Evolutionary conservation across 2,113 vertebrate species (phyloP).

Genomic region (Anolis carolinensis): DNA sequence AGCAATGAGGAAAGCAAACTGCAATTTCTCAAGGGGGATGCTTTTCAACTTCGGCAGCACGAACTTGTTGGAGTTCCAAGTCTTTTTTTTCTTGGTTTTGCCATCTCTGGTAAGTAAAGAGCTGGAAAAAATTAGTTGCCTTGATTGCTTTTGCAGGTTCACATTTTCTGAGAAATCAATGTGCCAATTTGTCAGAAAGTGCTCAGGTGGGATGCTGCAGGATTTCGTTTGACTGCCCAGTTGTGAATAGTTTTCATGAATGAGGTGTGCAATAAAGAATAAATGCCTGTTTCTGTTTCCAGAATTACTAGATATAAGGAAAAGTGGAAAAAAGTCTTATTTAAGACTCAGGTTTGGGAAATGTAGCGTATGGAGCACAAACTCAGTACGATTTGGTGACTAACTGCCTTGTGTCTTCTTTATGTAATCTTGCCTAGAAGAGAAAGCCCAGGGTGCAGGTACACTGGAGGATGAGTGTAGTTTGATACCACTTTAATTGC

Average conservation of each 20-base stretch:
- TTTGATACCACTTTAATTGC: too few relatives aligned
- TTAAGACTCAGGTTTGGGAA: neutral
- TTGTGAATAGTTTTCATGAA: neutral
- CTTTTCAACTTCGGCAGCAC: conserved; percentile 33
- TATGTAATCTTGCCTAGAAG: neutral
- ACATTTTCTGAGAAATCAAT: conserved; percentile 8
- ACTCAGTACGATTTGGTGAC: neutral
- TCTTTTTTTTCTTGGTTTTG: conserved; percentile 43
- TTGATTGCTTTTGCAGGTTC: conserved; percentile 16
- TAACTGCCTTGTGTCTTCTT: neutral
- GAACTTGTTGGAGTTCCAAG: conserved; percentile 14
- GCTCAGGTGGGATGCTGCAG: accelerated
- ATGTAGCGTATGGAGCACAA: neutral
- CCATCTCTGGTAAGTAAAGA: conserved; percentile 64
- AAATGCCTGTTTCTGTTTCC: neutral
- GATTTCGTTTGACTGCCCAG: neutral
- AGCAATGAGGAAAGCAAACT: conserved; percentile 6
- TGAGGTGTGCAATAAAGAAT: conserved; percentile 2
- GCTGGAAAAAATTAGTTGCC: neutral
- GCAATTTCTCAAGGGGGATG: neutral
- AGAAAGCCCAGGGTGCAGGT: neutral
- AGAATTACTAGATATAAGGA: conserved; percentile 23
- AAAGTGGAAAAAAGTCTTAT: neutral
- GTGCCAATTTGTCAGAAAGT: conserved; percentile 26
- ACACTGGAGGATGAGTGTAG: neutral